Conservation (phyloP, 2,888 invertebrate genomes). For the Belgica antarctica region DNA sequence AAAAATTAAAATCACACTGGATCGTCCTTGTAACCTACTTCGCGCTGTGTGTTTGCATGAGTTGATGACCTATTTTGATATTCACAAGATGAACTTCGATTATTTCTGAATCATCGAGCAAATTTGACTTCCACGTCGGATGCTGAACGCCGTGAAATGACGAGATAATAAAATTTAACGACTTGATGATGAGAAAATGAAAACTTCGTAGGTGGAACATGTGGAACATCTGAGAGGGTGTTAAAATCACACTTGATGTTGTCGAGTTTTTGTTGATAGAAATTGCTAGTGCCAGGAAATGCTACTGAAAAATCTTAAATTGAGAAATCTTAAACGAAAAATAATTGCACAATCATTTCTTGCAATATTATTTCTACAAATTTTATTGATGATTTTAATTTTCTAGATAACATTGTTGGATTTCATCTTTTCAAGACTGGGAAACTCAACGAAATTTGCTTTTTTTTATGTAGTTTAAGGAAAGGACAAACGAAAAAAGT, state of each 20-base stretch:
- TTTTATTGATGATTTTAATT: background rate
- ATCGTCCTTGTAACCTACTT: conserved; percentile 34
- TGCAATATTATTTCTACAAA: background rate
- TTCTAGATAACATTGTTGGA: background rate
- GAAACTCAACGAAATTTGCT: background rate
- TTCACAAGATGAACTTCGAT: conserved; percentile 24
- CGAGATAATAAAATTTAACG: conserved; percentile 43
- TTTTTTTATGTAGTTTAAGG: background rate
- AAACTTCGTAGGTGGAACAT: too few relatives aligned
- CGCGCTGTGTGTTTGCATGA: background rate
- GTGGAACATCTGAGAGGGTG: too few relatives aligned
- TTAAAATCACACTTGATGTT: too few relatives aligned
- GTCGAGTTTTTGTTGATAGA: too few relatives aligned
- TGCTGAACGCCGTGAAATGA: conserved; percentile 10
- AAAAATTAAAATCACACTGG: conserved; percentile 33
- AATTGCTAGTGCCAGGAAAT: too few relatives aligned
- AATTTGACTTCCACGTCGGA: background rate
- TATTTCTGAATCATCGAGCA: conserved; percentile 34
- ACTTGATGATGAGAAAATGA: conserved; percentile 3
- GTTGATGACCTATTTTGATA: conserved; percentile 38
- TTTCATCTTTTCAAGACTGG: background rate
- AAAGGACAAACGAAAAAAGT: too few relatives aligned
- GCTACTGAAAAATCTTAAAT: too few relatives aligned
- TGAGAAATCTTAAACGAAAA: too few relatives aligned
- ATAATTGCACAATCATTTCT: too few relatives aligned